These are phyloP conservation scores for Coracias cyanogaster DNA, from an alignment of 2,797 vertebrate species.

Conservation along the genomic window DNA sequence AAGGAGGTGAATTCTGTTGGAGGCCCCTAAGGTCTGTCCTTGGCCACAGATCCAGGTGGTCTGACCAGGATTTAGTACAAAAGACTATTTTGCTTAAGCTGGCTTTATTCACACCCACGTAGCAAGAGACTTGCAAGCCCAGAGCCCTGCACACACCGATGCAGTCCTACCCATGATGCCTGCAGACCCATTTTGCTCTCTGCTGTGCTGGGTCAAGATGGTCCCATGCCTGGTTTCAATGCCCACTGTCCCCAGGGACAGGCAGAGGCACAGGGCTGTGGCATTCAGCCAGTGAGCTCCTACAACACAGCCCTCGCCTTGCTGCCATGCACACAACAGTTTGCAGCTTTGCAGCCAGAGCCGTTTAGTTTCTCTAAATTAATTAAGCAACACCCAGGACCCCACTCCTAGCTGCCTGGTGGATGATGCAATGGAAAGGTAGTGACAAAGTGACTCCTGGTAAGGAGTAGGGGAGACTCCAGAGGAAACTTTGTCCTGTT, in stretches of 20 bases:
- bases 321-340: fast-evolving
- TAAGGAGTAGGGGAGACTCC: not conserved
- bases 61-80: not conserved
- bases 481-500: not conserved
- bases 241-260: not conserved
- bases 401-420: not conserved
- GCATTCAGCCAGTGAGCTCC: not conserved
- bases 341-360: not conserved
- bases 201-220: not conserved
- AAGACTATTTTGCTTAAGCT: slow-evolving; percentile 25
- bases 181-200: not conserved
- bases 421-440: not conserved
- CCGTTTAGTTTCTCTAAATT: slow-evolving; percentile 56
- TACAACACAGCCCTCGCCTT: fast-evolving
- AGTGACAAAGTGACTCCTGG: not conserved
- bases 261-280: not conserved
- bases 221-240: fast-evolving
- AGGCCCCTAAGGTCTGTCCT: not conserved
- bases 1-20: not conserved
- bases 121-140: not conserved
- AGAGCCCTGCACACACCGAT: fast-evolving
- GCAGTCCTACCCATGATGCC: not conserved
- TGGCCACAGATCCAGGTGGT: not conserved
- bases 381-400: slow-evolving; percentile 45
- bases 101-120: slow-evolving; percentile 7